Percentiles rank a stretch among this genome's conserved stretches.
phyloP scores from a whole-genome alignment of 2,797 vertebrate species.

The Eleutherodactylus coqui region DNA sequence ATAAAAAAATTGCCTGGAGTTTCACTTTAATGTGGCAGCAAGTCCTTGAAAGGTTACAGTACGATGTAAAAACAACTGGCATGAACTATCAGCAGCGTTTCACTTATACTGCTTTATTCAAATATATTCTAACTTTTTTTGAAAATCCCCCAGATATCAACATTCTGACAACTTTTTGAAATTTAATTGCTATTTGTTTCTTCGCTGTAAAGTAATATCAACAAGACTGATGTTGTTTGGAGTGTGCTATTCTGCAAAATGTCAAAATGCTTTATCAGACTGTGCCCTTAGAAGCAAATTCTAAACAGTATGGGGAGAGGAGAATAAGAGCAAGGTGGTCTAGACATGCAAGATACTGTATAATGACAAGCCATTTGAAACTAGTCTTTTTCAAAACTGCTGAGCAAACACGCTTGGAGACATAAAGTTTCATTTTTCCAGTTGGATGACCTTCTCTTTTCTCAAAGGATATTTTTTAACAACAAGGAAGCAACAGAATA shows the following conservation, averaged over 20 bases:
- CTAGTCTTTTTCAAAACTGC: constrained; percentile 58
- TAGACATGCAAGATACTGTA: constrained; percentile 51
- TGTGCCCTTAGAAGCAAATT: constrained; percentile 29
- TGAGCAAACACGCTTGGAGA: constrained; percentile 54
- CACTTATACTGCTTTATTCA: too few relatives aligned
- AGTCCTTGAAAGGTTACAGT: too few relatives aligned
- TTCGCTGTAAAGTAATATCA: background rate
- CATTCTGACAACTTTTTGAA: background rate
- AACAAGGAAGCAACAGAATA: constrained; percentile 25
- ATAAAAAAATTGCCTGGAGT: too few relatives aligned
- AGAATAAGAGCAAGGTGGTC: constrained; percentile 44
- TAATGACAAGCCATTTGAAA: constrained; percentile 57
- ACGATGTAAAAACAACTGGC: too few relatives aligned
- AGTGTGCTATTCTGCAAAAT: constrained; percentile 23
- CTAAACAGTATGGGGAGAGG: constrained; percentile 39
- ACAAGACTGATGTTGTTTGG: constrained; percentile 16
- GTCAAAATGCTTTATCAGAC: constrained; percentile 54
- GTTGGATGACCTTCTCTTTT: constrained; percentile 60
- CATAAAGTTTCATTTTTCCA: constrained; percentile 58
- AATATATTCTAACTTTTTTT: background rate
- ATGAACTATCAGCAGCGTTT: too few relatives aligned
- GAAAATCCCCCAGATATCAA: background rate
- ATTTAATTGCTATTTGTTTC: constrained; percentile 11
- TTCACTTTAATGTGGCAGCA: too few relatives aligned
- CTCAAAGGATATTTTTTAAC: constrained; percentile 55